Percentiles rank a stretch among this genome's conserved stretches.
phyloP scores from a whole-genome alignment of 2,888 invertebrate genomes.

The Ctena decussata region DNA sequence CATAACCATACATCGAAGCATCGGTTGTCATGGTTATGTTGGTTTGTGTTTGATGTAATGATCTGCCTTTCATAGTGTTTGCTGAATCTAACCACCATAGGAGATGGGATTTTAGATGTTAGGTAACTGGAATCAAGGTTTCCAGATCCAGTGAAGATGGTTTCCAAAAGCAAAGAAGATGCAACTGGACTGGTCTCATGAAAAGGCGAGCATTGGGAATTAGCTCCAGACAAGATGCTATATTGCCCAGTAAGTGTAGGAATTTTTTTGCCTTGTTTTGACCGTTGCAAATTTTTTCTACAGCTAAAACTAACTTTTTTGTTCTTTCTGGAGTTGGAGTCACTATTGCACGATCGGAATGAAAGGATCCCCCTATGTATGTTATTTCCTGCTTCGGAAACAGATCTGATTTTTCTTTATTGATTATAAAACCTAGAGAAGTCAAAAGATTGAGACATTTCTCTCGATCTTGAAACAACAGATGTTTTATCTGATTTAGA shows the following conservation, averaged over 20 bases:
- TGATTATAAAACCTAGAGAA: slow-evolving; percentile 25
- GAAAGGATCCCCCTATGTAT: slow-evolving; percentile 29
- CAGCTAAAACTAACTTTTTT: background rate
- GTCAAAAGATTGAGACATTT: slow-evolving; percentile 22
- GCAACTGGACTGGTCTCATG: slow-evolving; percentile 31
- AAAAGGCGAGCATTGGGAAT: slow-evolving; percentile 36
- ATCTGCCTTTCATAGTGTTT: slow-evolving; percentile 27
- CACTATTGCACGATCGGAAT: background rate
- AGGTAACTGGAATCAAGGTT: slow-evolving; percentile 7
- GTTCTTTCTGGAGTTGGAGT: slow-evolving; percentile 20
- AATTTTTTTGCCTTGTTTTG: slow-evolving; percentile 7
- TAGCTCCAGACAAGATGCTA: slow-evolving; percentile 42
- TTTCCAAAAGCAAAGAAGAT: slow-evolving; percentile 22
- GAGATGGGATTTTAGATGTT: slow-evolving; percentile 18
- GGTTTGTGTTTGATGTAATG: background rate
- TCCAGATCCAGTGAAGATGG: background rate
- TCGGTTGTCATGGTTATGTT: slow-evolving; percentile 28
- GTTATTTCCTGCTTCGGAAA: slow-evolving; percentile 22
- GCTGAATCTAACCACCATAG: slow-evolving; percentile 16
- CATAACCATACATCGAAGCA: slow-evolving; percentile 35
- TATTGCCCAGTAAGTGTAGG: slow-evolving; percentile 27
- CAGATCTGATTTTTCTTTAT: slow-evolving; percentile 11
- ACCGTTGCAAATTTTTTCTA: background rate
- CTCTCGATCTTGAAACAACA: background rate
- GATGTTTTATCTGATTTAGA: slow-evolving; percentile 5